Percentiles rank a stretch among this genome's conserved stretches.
These are phyloP conservation scores for Trogon melanurus DNA, from an alignment of 2,113 vertebrate species.

Conservation along the genomic window DNA sequence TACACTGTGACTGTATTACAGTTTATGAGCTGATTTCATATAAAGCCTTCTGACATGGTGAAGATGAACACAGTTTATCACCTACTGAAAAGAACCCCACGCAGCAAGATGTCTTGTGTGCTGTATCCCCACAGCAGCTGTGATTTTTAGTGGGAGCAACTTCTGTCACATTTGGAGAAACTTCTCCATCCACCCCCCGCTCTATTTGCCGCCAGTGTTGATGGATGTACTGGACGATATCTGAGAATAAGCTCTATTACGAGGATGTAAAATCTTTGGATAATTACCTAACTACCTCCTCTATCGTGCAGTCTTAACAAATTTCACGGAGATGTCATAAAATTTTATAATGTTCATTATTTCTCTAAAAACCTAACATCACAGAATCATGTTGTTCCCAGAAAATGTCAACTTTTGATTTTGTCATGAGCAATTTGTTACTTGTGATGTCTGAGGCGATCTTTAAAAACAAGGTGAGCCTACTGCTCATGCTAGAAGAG, in stretches of 20 bases:
- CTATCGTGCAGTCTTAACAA: background rate
- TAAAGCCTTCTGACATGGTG: background rate
- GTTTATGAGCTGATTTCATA: background rate
- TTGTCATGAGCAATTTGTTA: background rate
- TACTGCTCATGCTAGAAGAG: background rate
- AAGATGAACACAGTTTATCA: background rate
- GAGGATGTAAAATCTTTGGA: background rate
- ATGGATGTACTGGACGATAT: background rate
- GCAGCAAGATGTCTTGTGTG: background rate
- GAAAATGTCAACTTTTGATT: background rate
- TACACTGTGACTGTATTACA: background rate
- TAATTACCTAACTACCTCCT: background rate
- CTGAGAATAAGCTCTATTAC: background rate
- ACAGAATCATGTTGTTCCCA: background rate
- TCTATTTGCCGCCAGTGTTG: rapidly evolving
- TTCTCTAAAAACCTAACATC: background rate
- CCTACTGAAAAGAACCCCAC: background rate
- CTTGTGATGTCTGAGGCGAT: rapidly evolving
- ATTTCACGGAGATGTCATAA: background rate
- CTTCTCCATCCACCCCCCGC: background rate
- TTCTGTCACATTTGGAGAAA: background rate
- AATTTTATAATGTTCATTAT: background rate
- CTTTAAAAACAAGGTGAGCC: background rate
- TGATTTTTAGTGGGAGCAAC: background rate
- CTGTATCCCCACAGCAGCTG: background rate